Evolutionary conservation across 2,113 vertebrate species (phyloP).

Genomic region (Pogona vitticeps): DNA sequence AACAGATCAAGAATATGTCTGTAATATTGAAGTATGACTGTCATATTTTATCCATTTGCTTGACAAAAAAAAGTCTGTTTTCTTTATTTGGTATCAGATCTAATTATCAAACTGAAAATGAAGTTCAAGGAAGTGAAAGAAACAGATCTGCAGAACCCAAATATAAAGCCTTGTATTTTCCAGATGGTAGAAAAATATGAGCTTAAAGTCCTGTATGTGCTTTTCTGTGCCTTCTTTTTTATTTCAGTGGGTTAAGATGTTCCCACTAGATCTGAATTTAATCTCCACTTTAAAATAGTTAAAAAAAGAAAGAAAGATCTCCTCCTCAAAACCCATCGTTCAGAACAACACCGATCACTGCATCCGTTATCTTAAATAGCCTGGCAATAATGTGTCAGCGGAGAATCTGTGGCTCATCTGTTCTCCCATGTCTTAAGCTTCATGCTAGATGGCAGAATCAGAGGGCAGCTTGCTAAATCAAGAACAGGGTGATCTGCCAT

Average conservation of each 20-base stretch:
- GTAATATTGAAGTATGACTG: background rate
- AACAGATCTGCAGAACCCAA: background rate
- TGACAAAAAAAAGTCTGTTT: background rate
- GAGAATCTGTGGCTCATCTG: background rate
- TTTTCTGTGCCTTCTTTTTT: background rate
- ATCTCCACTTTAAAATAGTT: background rate
- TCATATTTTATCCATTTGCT: background rate
- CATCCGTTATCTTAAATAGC: background rate
- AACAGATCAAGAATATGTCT: background rate
- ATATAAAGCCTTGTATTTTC: background rate
- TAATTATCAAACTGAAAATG: conserved; percentile 1
- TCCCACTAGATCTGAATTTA: background rate
- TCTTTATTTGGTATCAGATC: background rate
- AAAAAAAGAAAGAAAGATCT: background rate
- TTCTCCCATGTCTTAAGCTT: background rate
- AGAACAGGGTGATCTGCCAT: background rate
- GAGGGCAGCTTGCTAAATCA: background rate
- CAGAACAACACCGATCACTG: background rate
- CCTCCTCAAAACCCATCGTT: background rate
- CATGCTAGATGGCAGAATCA: background rate
- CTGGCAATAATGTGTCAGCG: background rate
- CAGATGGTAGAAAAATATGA: background rate
- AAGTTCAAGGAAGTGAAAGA: conserved; percentile 5
- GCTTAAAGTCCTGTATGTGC: background rate
- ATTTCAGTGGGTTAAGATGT: background rate